Percentiles rank a stretch among this genome's conserved stretches.
Evolutionary conservation across 1,140 invertebrate species (phyloP).

Genomic region (Epicauta chinensis): DNA sequence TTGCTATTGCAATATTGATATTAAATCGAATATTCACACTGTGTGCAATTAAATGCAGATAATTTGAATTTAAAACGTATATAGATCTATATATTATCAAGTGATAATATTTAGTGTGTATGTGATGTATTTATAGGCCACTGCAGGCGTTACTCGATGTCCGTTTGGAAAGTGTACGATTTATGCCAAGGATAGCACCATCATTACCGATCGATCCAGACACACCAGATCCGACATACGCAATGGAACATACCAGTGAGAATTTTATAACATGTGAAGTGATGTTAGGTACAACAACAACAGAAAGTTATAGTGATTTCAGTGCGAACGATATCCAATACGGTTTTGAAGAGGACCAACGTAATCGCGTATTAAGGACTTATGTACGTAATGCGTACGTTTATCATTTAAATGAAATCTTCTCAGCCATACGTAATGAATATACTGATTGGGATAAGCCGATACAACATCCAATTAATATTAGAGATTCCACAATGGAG

Average conservation of each 20-base stretch:
- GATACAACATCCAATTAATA: constrained; percentile 75
- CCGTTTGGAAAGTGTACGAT: constrained; percentile 57
- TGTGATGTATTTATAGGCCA: constrained; percentile 43
- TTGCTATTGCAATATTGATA: background rate
- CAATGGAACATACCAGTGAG: constrained; percentile 62
- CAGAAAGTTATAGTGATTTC: constrained; percentile 70
- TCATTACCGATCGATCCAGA: constrained; percentile 57
- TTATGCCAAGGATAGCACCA: constrained; percentile 55
- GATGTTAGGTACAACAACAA: constrained; percentile 63
- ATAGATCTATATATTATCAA: background rate
- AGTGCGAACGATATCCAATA: constrained; percentile 67
- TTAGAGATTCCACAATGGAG: constrained; percentile 80
- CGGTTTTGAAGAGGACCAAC: constrained; percentile 70
- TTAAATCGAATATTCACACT: too few relatives aligned
- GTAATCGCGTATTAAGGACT: constrained; percentile 68
- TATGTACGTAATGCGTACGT: constrained; percentile 81
- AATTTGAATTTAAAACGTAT: too few relatives aligned
- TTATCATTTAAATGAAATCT: constrained; percentile 88
- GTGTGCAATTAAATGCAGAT: too few relatives aligned
- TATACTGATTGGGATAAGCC: constrained; percentile 90
- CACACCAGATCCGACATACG: constrained; percentile 50
- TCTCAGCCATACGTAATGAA: constrained; percentile 83
- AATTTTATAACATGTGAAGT: constrained; percentile 63
- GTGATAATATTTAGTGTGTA: background rate
- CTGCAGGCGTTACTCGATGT: constrained; percentile 56